A percentile compares a stretch with the other conserved stretches of the same genome.
Evolutionary conservation across 2,888 invertebrate genomes (phyloP).

Genomic region (Microctonus hyperodae): DNA sequence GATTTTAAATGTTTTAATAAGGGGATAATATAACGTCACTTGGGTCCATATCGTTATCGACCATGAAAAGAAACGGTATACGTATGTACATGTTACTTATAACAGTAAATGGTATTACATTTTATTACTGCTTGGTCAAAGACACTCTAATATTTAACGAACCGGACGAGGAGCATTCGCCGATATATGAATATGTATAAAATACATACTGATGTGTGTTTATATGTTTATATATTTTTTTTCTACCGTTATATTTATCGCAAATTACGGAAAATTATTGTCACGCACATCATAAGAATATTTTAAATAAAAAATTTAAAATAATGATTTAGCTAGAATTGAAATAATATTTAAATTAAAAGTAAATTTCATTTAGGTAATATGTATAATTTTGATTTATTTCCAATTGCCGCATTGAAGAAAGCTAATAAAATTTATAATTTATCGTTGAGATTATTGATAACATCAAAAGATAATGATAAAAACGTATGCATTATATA

Average conservation of each 20-base stretch:
- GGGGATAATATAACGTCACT: background rate
- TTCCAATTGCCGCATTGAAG: background rate
- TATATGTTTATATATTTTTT: too few relatives aligned
- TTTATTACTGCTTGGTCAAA: conserved; percentile 40
- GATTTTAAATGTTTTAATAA: background rate
- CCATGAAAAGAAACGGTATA: conserved; percentile 35
- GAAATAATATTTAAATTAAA: background rate
- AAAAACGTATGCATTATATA: too few relatives aligned
- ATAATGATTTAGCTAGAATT: background rate
- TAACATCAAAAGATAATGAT: too few relatives aligned
- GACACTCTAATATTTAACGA: conserved; percentile 40
- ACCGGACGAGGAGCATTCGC: conserved; percentile 31
- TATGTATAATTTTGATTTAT: background rate
- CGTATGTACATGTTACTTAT: conserved; percentile 16
- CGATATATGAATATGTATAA: background rate
- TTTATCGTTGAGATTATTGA: too few relatives aligned
- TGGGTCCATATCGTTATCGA: conserved; percentile 38
- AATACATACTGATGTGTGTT: background rate
- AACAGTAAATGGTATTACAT: conserved; percentile 42
- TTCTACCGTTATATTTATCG: background rate
- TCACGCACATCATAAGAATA: background rate
- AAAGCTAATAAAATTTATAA: too few relatives aligned
- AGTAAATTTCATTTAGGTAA: background rate
- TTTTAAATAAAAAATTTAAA: background rate
- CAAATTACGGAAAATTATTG: background rate